Evolutionary conservation across 2,797 vertebrate species (phyloP).

Genomic region (Onychomys leucogaster): DNA sequence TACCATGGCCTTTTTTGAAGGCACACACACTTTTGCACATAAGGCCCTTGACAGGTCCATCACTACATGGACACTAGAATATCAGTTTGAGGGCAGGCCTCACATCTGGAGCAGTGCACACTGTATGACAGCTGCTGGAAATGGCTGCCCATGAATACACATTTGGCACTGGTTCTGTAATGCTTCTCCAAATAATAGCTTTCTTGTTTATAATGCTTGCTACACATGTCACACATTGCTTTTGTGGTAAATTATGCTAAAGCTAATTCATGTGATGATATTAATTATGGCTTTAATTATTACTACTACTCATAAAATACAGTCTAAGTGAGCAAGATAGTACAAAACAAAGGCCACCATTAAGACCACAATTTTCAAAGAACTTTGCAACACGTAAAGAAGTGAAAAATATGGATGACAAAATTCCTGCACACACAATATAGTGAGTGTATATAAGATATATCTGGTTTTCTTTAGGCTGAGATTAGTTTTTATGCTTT

Average conservation of each 20-base stretch:
- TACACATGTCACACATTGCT: background rate
- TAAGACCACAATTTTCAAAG: conserved; percentile 18
- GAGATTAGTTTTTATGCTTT: conserved; percentile 26
- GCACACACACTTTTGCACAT: background rate
- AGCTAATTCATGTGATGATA: background rate
- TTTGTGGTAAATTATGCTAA: conserved; percentile 36
- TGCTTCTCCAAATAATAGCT: background rate
- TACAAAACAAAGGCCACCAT: background rate
- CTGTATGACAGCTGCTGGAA: background rate
- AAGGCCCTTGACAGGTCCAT: background rate
- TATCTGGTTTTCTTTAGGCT: background rate
- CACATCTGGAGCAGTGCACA: background rate
- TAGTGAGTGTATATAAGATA: conserved; percentile 12
- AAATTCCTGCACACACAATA: background rate
- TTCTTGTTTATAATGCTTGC: conserved; percentile 12
- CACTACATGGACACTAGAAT: background rate
- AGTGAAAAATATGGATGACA: background rate
- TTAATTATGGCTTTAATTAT: conserved; percentile 40
- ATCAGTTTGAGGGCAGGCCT: background rate
- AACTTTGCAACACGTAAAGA: background rate
- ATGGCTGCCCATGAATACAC: background rate
- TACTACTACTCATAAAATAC: background rate
- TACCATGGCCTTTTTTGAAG: background rate
- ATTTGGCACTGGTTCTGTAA: background rate
- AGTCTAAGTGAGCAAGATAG: background rate